Evolutionary conservation across 2,888 invertebrate species (phyloP).

Genomic region (Abrostola triplasia): DNA sequence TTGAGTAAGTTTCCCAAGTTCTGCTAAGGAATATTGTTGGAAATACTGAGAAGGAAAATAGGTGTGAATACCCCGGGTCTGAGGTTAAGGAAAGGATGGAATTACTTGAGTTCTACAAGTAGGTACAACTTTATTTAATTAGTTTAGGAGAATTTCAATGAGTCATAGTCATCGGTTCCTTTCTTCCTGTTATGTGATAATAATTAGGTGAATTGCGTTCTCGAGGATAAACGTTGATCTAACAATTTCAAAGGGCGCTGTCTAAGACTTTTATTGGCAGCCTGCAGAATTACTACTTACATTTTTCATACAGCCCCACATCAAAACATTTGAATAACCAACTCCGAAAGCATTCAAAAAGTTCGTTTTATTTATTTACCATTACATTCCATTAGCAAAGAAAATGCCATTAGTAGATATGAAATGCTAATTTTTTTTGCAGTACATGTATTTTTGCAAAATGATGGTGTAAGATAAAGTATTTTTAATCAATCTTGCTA

Average conservation of each 20-base stretch:
- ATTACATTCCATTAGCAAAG: no score
- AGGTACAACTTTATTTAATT: not conserved
- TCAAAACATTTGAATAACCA: no score
- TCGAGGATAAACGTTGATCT: no score
- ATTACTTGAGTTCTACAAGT: not conserved
- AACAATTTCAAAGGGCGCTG: no score
- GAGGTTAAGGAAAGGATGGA: not conserved
- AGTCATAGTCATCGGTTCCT: constrained; percentile 11
- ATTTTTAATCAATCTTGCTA: no score
- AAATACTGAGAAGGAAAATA: constrained; percentile 8
- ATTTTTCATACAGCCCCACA: no score
- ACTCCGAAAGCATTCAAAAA: no score
- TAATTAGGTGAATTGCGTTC: no score
- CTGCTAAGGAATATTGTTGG: constrained; percentile 10
- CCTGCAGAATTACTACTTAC: no score
- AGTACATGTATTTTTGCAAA: not conserved
- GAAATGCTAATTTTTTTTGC: no score
- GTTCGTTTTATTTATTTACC: not conserved
- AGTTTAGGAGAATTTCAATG: not conserved
- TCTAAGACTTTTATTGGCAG: no score
- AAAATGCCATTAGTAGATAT: no score
- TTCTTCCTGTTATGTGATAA: not conserved
- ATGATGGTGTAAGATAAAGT: not conserved
- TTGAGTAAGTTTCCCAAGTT: constrained; percentile 13
- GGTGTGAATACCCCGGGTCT: not conserved